Evolutionary conservation across 92 coral and sea anemone species (phyloP), one percentile per base, ranked within the genome.

Genomic region (Zoanthus sociatus): DNA sequence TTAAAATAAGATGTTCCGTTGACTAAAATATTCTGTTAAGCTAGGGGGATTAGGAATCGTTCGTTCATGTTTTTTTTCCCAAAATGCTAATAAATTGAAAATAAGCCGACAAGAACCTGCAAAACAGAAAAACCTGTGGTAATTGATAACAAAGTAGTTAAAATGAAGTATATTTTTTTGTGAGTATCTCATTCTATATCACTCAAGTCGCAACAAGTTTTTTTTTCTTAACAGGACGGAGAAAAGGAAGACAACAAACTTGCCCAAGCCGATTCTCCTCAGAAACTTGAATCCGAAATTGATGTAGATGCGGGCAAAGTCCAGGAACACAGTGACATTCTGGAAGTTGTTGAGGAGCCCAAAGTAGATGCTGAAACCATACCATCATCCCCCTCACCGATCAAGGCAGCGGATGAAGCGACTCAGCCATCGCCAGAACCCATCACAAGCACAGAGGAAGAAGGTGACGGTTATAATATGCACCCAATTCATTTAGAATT

Each of bases 341-440:
- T 84, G 58, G 93, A 92, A 83, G 77, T 90, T 5, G 92, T 88
- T 61, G 90, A 75, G n/a, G 86, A 87, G 16, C 76, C 66, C 18
- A 42, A 31, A 31, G 58, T 21, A 16, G 88, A 82, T 71, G 33
- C 73, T 21, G 64, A 83, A 20, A 48, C 15, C 16, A 46, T 44
- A 46, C 9, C 69, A 17, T 20, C 20, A 17, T 17, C 69, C 21
- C 9, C 30, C 30, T 77, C 56, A 20, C 85, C 85, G 18, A 44
- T 11, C 9, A 48, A 56, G 13, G 61, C 75, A 30, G 6, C 55
- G 4, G 85, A 64, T 53, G 75, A 81, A 81, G 85, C 45, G 42
- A 63, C 85, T 42, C 75, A 37, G 53, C 15, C 45, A 20, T 81
- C 85, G 18, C 74, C 85, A 45, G 85, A 81, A 21, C 85, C 42